phyloP scores from a whole-genome alignment of 2,113 vertebrate species.

The Morone saxatilis region DNA sequence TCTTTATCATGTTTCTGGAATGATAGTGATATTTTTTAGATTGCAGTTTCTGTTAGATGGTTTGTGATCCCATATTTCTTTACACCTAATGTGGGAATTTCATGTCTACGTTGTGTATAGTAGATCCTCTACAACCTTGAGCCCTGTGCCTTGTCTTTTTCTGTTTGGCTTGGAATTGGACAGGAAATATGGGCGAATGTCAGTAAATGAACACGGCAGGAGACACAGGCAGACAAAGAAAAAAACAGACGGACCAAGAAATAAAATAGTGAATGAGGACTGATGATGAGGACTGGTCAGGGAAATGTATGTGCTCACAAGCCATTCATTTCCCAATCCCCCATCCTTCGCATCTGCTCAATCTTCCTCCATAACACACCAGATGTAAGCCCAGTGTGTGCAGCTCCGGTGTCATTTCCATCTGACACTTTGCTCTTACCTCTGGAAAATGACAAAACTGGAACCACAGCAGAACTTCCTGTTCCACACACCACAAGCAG shows the following conservation, averaged over 20 bases:
- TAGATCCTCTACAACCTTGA: conserved; percentile 35
- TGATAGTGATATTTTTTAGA: not conserved
- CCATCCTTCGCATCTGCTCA: conserved; percentile 73
- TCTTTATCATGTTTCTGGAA: not conserved
- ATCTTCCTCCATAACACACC: conserved; percentile 70
- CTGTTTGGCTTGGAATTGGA: conserved; percentile 20
- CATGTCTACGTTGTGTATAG: conserved; percentile 16
- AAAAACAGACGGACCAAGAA: conserved; percentile 56
- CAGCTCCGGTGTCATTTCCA: conserved; percentile 70
- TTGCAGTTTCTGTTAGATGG: not conserved
- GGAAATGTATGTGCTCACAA: conserved; percentile 68
- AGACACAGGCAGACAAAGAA: conserved; percentile 26
- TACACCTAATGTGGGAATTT: too few species aligned
- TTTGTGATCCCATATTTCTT: not conserved
- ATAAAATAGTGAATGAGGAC: conserved; percentile 61
- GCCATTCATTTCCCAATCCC: conserved; percentile 77
- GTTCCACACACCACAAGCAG: conserved; percentile 60
- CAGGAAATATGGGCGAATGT: conserved; percentile 42
- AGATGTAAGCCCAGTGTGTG: conserved; percentile 61
- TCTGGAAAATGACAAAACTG: conserved; percentile 74
- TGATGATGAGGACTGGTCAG: conserved; percentile 58
- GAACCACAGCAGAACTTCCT: conserved; percentile 68
- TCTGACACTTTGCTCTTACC: conserved; percentile 65
- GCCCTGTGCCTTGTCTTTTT: not conserved
- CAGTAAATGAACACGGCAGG: conserved; percentile 12